Evolutionary conservation across 2,797 vertebrate species (phyloP), one percentile per base, ranked within the genome.

Genomic region (Fringilla coelebs): DNA sequence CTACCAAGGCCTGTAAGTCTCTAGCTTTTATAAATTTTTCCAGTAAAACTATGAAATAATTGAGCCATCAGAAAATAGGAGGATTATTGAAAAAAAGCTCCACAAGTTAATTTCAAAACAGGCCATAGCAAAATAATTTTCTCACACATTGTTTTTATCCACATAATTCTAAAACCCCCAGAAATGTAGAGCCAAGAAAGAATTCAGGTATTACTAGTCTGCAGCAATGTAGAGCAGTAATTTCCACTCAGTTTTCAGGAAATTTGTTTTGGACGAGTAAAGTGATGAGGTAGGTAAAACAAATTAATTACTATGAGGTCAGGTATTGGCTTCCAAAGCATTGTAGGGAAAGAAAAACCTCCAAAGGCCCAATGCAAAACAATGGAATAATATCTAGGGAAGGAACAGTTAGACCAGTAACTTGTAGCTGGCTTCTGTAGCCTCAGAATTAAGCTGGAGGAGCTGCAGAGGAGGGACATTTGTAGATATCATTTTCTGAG

Each of bases 301-400:
- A 51, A 58, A 79, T 57, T 52, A 41, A 46, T 82, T 62, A 31
- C 15, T 76, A 4, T 3, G 21, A 73, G 12, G 15, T 51, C 15
- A 76, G 14, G 8, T 49, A 40, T 76, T 83, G 65, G 6, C 10
- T 89, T 81, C 12, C 46, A 16, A 85, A 67, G 2, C 11, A 7
- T 8, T 60, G 17, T 4, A 60, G 13, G 29, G 20, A 28, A 60
- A 60, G 38, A 45, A 66, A 52, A 52, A 12, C 0, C 2, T 7
- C 10, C 7, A 16, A 72, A 83, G 16, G 2, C 12, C 4, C 70
- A 52, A 1, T 1, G 1, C 5, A 31, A 65, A 78, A 6, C 6
- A 79, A 14, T 3, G 58, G 7, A 61, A 55, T 5, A 55, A 31
- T 60, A 72, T 38, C 45, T 38, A 70, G 10, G 14, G 28, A 74